A percentile compares a stretch with the other conserved stretches of the same genome.
These are phyloP conservation scores for Rhodophaea formosa DNA, from an alignment of 2,888 invertebrate genomes.

Conservation along the genomic window DNA sequence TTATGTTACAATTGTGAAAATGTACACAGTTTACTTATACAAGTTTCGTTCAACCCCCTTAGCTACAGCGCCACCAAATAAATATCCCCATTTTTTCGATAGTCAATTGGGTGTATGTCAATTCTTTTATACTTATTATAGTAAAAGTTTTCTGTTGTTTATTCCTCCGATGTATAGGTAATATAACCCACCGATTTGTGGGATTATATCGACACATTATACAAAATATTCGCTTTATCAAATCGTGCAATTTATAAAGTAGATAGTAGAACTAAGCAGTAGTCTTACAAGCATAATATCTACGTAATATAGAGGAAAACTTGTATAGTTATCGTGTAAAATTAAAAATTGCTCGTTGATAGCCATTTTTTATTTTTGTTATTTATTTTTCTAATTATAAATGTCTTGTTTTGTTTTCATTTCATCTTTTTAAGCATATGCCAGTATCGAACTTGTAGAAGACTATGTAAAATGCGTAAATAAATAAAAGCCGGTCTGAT, in stretches of 20 bases:
- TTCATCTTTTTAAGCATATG: conserved; percentile 55
- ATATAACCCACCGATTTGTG: conserved; percentile 48
- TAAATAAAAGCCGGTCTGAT: conserved; percentile 30
- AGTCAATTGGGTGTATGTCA: conserved; percentile 21
- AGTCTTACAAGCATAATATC: conserved; percentile 61
- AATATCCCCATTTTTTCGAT: conserved; percentile 25
- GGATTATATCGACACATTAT: conserved; percentile 34
- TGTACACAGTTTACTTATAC: too few relatives aligned
- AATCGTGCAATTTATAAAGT: conserved; percentile 79
- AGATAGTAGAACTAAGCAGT: conserved; percentile 62
- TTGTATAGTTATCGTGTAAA: conserved; percentile 51
- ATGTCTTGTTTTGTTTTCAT: conserved; percentile 58
- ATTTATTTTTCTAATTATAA: conserved; percentile 76
- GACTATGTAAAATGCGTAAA: conserved; percentile 44
- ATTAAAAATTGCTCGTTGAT: conserved; percentile 41
- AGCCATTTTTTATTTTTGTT: conserved; percentile 70
- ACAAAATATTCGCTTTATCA: conserved; percentile 73
- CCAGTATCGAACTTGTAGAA: conserved; percentile 62
- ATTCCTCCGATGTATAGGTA: conserved; percentile 8
- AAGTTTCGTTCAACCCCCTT: too few relatives aligned
- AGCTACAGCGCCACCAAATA: too few relatives aligned
- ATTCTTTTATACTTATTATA: conserved; percentile 17
- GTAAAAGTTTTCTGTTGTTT: conserved; percentile 17
- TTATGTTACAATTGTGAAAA: too few relatives aligned
- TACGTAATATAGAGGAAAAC: conserved; percentile 42